Conservation (phyloP, 2,888 invertebrate genomes). For the Schrankia costaestrigalis region DNA sequence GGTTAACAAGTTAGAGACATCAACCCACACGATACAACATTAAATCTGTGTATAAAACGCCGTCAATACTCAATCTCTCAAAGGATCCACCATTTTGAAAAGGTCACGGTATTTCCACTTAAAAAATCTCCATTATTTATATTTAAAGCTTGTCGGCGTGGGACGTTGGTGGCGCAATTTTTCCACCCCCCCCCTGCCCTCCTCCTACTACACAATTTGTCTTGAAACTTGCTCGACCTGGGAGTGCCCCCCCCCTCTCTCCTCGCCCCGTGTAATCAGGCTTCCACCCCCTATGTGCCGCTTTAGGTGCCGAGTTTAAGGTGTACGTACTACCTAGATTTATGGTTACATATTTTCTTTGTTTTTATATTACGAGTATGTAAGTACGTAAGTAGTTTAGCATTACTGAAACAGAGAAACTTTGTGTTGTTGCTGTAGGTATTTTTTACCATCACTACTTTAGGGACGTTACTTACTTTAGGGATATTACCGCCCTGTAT, state of each 20-base stretch:
- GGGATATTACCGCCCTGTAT: no score
- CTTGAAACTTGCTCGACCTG: constrained; percentile 65
- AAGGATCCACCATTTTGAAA: constrained; percentile 1
- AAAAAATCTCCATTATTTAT: constrained; percentile 47
- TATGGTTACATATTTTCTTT: constrained; percentile 10
- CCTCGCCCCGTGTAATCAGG: constrained; percentile 43
- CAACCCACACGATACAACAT: no score
- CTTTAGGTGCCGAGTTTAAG: constrained; percentile 57
- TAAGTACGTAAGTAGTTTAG: not conserved
- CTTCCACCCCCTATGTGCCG: constrained; percentile 41
- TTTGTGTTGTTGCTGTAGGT: no score
- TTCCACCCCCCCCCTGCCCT: constrained; percentile 39
- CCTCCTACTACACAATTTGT: constrained; percentile 55
- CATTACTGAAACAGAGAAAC: not conserved
- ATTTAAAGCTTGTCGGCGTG: constrained; percentile 48
- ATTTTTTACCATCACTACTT: no score
- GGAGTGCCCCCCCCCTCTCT: constrained; percentile 31
- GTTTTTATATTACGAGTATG: constrained; percentile 1
- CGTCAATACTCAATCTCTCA: not conserved
- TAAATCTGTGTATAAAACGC: not conserved
- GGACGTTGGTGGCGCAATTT: constrained; percentile 60
- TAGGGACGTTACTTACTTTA: no score
- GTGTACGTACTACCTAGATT: constrained; percentile 23
- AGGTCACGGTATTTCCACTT: constrained; percentile 25
- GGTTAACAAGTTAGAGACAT: no score